These are phyloP conservation scores for Pimephales promelas DNA, from an alignment of 2,113 vertebrate species.

Conservation along the genomic window DNA sequence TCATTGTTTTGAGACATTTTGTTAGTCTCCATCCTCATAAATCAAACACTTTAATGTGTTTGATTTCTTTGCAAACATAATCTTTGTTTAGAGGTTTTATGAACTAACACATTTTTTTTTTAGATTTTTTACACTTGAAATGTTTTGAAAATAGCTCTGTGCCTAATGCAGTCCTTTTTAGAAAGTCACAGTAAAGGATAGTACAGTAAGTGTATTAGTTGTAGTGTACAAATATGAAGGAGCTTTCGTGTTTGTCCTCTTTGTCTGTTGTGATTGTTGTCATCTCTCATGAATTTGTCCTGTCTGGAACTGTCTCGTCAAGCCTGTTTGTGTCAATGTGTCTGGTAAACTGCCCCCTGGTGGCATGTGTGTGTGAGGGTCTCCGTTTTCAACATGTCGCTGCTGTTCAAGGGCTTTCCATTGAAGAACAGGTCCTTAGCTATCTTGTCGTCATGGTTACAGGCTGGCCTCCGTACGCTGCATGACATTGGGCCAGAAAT, in stretches of 20 bases:
- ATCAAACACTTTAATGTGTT: constrained; percentile 34
- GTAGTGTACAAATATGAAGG: not conserved
- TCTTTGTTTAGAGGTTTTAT: not conserved
- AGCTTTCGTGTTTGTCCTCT: constrained; percentile 47
- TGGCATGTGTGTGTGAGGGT: constrained; percentile 63
- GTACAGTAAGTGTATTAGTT: not conserved
- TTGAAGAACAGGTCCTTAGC: constrained; percentile 67
- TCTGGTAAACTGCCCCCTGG: constrained; percentile 24
- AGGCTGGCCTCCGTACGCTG: constrained; percentile 98
- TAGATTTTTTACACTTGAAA: not conserved
- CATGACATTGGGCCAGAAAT: constrained; percentile 99
- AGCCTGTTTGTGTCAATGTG: constrained; percentile 58
- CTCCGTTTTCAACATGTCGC: constrained; percentile 40
- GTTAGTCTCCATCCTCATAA: constrained; percentile 25
- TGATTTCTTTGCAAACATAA: constrained; percentile 7
- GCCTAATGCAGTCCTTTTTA: not conserved
- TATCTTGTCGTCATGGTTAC: constrained; percentile 87
- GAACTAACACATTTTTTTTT: not conserved
- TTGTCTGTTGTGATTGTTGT: constrained; percentile 64
- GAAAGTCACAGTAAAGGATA: not conserved
- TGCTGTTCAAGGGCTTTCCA: constrained; percentile 54
- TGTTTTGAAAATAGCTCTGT: not conserved
- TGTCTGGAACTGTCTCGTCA: constrained; percentile 60
- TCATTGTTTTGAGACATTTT: constrained; percentile 36
- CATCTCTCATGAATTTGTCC: constrained; percentile 67